These are phyloP conservation scores for Daphoenositta chrysoptera DNA, from an alignment of 2,113 vertebrate species.

Conservation along the genomic window DNA sequence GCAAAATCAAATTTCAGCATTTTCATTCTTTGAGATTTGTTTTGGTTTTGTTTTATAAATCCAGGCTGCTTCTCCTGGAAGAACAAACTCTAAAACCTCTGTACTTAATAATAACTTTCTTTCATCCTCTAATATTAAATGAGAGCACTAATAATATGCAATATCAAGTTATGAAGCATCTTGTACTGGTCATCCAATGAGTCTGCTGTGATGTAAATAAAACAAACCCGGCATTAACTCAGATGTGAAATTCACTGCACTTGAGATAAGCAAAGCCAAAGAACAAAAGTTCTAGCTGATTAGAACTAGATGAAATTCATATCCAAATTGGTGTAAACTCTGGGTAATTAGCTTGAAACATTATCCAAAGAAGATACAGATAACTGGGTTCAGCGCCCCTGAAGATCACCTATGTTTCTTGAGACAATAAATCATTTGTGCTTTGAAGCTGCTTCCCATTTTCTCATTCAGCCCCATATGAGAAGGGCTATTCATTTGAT, in stretches of 20 bases:
- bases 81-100: background rate
- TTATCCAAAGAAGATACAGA: constrained; percentile 23
- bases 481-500: constrained; percentile 30
- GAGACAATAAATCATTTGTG: constrained; percentile 13
- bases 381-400: constrained; percentile 39
- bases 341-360: constrained; percentile 36
- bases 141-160: background rate
- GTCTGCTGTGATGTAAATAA: constrained; percentile 8
- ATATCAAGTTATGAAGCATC: background rate
- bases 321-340: constrained; percentile 29
- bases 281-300: background rate
- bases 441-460: constrained; percentile 12
- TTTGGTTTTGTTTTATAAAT: background rate
- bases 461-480: constrained; percentile 12
- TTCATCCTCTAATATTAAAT: constrained; percentile 12
- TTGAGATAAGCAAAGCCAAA: constrained; percentile 1
- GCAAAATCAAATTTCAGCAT: background rate
- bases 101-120: background rate
- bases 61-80: background rate
- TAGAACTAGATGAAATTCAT: constrained; percentile 19
- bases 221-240: constrained; percentile 16
- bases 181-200: constrained; percentile 12
- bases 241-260: background rate
- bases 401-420: constrained; percentile 2
- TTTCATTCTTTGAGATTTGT: background rate